Evolutionary conservation across 2,113 vertebrate species (phyloP).

Genomic region (Neolamprologus toae): DNA sequence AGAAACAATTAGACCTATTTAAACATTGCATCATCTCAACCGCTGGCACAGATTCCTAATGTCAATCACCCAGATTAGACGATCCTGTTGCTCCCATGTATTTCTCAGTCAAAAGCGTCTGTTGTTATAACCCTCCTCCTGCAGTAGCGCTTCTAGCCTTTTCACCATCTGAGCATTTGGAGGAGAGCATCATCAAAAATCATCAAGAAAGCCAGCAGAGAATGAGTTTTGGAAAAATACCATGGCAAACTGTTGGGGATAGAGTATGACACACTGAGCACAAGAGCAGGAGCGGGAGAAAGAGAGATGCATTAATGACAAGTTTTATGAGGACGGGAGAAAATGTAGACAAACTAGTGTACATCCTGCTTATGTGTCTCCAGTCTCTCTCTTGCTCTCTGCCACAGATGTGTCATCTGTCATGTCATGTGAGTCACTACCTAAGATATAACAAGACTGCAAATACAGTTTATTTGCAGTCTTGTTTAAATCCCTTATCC

Average conservation of each 20-base stretch:
- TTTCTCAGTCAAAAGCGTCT: neutral
- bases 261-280: neutral
- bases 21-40: neutral
- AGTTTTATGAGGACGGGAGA: neutral
- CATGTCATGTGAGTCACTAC: neutral
- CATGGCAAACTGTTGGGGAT: neutral
- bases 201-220: neutral
- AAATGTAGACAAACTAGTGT: neutral
- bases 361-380: neutral
- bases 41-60: neutral
- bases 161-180: constrained; percentile 45
- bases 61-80: neutral
- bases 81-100: neutral
- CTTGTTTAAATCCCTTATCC: neutral
- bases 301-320: neutral
- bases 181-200: constrained; percentile 1
- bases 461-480: neutral
- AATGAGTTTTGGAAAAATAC: neutral
- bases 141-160: neutral
- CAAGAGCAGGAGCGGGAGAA: neutral
- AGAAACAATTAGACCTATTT: neutral
- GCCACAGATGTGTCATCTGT: neutral
- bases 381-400: neutral
- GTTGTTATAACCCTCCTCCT: neutral
- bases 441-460: neutral